phyloP scores from a whole-genome alignment of 2,797 vertebrate genomes.

The Gobio occitaniae region DNA sequence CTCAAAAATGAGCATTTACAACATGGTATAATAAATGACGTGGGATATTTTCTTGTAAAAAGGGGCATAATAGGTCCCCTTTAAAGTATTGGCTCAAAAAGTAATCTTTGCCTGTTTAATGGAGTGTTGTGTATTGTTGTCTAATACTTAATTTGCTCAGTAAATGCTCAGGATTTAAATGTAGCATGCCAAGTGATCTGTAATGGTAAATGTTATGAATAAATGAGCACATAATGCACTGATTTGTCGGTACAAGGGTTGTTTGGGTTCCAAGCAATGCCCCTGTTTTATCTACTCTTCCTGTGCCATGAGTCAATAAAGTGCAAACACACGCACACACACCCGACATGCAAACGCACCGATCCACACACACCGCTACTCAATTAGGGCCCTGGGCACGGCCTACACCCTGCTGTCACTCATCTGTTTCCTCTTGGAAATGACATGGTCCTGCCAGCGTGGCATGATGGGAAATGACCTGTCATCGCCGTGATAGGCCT shows the following conservation, averaged over 20 bases:
- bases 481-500: slow-evolving; percentile 76
- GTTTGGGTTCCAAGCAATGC: slow-evolving; percentile 44
- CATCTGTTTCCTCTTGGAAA: slow-evolving; percentile 71
- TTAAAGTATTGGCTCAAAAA: background rate
- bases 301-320: slow-evolving; percentile 51
- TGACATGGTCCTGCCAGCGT: slow-evolving; percentile 62
- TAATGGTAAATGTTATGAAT: background rate
- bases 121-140: background rate
- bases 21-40: no score
- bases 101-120: background rate
- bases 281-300: slow-evolving; percentile 44
- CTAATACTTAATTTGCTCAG: background rate
- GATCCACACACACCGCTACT: slow-evolving; percentile 44
- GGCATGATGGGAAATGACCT: slow-evolving; percentile 78
- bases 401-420: slow-evolving; percentile 69
- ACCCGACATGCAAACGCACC: slow-evolving; percentile 33
- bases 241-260: background rate
- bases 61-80: no score
- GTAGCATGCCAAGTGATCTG: background rate
- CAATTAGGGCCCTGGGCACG: slow-evolving; percentile 54
- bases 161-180: background rate
- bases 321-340: slow-evolving; percentile 38
- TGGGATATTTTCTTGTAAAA: no score
- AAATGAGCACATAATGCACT: background rate
- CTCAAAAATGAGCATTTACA: no score